Percentiles rank a stretch among this genome's conserved stretches.
phyloP scores from a whole-genome alignment of 2,113 vertebrate species.

The Megaceryle maxima region DNA sequence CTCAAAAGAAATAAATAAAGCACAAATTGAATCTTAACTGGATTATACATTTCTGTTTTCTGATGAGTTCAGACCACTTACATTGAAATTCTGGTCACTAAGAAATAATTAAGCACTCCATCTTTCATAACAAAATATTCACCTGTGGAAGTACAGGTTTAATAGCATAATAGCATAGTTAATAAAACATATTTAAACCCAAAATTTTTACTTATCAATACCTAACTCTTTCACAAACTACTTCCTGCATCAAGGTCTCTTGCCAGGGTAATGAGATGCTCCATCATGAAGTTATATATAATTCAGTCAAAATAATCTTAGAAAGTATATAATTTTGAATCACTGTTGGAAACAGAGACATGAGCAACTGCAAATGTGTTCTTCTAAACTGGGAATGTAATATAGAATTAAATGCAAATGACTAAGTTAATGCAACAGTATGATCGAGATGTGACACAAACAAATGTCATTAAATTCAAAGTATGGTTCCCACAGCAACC shows the following conservation, averaged over 20 bases:
- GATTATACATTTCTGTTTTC: neutral
- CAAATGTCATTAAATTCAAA: slow-evolving; percentile 58
- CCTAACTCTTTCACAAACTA: neutral
- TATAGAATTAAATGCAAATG: slow-evolving; percentile 68
- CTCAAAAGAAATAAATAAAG: neutral
- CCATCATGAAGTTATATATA: slow-evolving; percentile 33
- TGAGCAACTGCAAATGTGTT: slow-evolving; percentile 36
- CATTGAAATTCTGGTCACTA: neutral
- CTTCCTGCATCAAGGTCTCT: slow-evolving; percentile 35
- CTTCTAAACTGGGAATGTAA: slow-evolving; percentile 51
- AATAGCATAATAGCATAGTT: neutral
- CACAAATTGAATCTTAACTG: neutral
- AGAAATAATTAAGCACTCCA: neutral
- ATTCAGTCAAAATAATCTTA: slow-evolving; percentile 53
- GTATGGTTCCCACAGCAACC: slow-evolving; percentile 50
- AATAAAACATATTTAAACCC: neutral
- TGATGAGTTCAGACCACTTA: neutral
- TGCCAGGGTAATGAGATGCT: slow-evolving; percentile 49
- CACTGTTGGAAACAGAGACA: slow-evolving; percentile 25
- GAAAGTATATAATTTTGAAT: slow-evolving; percentile 47
- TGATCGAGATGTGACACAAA: slow-evolving; percentile 63
- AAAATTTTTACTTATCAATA: neutral
- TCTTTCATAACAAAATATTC: neutral
- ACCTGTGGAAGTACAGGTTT: neutral
- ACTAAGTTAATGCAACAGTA: slow-evolving; percentile 34